A percentile compares a stretch with the other conserved stretches of the same genome.
Conservation (phyloP, 2,888 invertebrate species). For the Drosophila prostipennis region DNA sequence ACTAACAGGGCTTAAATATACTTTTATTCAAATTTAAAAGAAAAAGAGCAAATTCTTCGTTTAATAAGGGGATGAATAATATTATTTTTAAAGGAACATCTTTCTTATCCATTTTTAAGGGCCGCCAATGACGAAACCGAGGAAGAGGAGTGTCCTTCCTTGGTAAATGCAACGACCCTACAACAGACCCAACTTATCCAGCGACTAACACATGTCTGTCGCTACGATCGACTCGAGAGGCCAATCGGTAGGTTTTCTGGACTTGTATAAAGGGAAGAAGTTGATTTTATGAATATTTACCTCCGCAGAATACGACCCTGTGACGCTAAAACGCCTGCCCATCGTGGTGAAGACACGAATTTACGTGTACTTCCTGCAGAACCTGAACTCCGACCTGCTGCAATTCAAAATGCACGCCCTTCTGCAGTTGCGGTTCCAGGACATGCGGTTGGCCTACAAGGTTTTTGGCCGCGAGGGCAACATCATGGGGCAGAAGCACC, state of each 20-base stretch:
- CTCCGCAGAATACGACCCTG: conserved; percentile 46
- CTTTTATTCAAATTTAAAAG: too few relatives aligned
- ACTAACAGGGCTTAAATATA: too few relatives aligned
- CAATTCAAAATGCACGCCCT: conserved; percentile 80
- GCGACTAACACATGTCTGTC: conserved; percentile 82
- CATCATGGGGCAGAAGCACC: conserved; percentile 80
- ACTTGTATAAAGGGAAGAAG: fast-evolving
- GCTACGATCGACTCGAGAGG: conserved; percentile 82
- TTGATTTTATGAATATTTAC: neutral
- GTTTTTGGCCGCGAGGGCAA: conserved; percentile 66
- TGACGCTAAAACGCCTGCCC: conserved; percentile 62
- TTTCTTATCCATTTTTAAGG: conserved; percentile 11
- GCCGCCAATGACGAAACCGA: conserved; percentile 45
- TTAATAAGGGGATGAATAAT: too few relatives aligned
- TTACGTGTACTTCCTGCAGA: conserved; percentile 80
- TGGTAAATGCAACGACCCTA: conserved; percentile 76
- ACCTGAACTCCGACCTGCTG: conserved; percentile 79
- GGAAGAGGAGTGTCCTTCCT: conserved; percentile 78
- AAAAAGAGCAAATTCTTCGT: neutral
- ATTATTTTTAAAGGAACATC: neutral
- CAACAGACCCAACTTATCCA: conserved; percentile 82
- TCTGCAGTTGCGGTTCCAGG: conserved; percentile 76
- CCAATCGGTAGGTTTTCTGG: conserved; percentile 75
- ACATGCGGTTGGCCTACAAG: conserved; percentile 73
- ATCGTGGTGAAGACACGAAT: conserved; percentile 77